Percentiles rank a stretch among this genome's conserved stretches.
phyloP scores from a whole-genome alignment of 35 echinoderm and acorn worm genomes.

The Ophiothrix spiculata region DNA sequence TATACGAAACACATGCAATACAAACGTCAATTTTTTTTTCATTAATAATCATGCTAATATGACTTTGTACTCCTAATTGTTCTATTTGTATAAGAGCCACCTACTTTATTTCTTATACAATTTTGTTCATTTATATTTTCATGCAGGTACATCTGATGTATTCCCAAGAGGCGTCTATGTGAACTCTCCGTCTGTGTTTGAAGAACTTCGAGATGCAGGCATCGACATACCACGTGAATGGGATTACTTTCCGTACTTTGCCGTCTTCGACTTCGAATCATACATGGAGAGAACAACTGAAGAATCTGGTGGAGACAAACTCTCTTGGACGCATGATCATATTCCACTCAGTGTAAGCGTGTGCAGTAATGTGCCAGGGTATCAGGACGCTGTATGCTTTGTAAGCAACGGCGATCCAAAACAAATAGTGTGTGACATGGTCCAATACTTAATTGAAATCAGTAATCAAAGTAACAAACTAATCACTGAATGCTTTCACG shows the following conservation, averaged over 20 bases:
- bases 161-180: slow-evolving; percentile 26
- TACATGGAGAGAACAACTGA: slow-evolving; percentile 8
- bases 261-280: slow-evolving; percentile 19
- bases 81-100: too few relatives aligned
- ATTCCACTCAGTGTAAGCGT: slow-evolving; percentile 41
- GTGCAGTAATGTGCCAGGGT: slow-evolving; percentile 36
- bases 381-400: slow-evolving; percentile 47
- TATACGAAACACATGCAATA: not conserved
- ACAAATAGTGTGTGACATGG: not conserved
- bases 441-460: not conserved
- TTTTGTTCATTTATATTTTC: not conserved
- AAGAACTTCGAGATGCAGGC: slow-evolving; percentile 7
- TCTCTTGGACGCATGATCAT: slow-evolving; percentile 11
- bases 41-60: too few relatives aligned
- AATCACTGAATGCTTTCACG: not conserved
- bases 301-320: not conserved
- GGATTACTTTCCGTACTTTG: slow-evolving; percentile 34
- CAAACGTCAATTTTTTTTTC: too few relatives aligned
- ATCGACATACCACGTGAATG: not conserved
- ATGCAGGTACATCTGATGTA: slow-evolving; percentile 1
- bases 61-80: too few relatives aligned
- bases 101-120: too few relatives aligned
- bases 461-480: not conserved
- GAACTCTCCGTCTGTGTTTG: slow-evolving; percentile 16
- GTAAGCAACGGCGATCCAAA: slow-evolving; percentile 32